Percentiles rank a stretch among this genome's conserved stretches.
Conservation (phyloP, 2,888 invertebrate genomes). For the Xanthorhoe designata region DNA sequence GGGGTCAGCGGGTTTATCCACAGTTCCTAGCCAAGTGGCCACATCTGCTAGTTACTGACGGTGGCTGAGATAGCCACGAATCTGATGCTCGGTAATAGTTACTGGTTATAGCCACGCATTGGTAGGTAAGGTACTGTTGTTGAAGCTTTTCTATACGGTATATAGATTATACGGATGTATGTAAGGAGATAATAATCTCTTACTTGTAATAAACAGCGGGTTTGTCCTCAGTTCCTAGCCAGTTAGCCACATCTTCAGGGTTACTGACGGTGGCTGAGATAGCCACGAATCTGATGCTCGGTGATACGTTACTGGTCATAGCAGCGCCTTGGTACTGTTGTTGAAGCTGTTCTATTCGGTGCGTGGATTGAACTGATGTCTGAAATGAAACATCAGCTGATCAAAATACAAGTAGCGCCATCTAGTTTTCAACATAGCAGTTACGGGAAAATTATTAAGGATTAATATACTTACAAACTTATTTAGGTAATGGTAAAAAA, state of each 20-base stretch:
- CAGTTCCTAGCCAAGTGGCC: conserved; percentile 88
- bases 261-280: conserved; percentile 93
- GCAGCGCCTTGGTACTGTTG: conserved; percentile 56
- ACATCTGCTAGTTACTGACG: conserved; percentile 91
- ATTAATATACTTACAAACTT: no score
- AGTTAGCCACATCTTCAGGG: conserved; percentile 89
- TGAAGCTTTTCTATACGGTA: conserved; percentile 71
- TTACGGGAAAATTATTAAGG: no score
- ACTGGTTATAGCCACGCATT: conserved; percentile 43
- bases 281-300: conserved; percentile 88
- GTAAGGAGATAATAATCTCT: conserved; percentile 29
- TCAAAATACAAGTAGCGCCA: background rate
- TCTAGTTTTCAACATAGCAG: background rate
- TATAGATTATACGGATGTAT: conserved; percentile 72
- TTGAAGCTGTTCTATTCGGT: conserved; percentile 71
- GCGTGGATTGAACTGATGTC: conserved; percentile 71
- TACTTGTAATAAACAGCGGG: conserved; percentile 85
- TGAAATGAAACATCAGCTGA: conserved; percentile 33
- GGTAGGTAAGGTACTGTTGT: conserved; percentile 59
- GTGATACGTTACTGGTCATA: conserved; percentile 42
- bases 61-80: conserved; percentile 93
- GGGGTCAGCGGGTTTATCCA: conserved; percentile 75
- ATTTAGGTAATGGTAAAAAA: no score
- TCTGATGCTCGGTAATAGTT: conserved; percentile 73
- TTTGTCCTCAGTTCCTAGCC: conserved; percentile 85